Base-by-base conservation (phyloP, 1,140 invertebrate species). In the Limonius californicus region DNA sequence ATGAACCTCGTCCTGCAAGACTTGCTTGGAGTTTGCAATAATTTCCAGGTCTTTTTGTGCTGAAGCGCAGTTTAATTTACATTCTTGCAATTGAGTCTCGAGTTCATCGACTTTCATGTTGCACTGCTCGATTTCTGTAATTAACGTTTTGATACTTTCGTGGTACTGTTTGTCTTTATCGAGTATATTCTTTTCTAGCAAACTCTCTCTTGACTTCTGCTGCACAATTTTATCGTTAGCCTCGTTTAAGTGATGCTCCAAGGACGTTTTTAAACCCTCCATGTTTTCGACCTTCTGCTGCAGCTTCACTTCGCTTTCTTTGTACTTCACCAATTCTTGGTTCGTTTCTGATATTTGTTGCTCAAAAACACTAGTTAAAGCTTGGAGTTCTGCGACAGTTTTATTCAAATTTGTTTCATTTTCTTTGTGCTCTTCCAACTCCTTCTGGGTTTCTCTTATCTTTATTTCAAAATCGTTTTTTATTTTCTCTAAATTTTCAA, bases 301-400 rank as follows among this genome's bases (percentile, higher is more conserved):
- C n/a, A 39, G n/a, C 7, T 2, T 39, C n/a, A 11, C 11, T 39
- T 39, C 35, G n/a, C n/a, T 39, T 39, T 39, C 53, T 19, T 57
- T 53, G 42, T 16, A 60, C 57, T 45, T 53, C 39, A 14, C 14
- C 21, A 54, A 27, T 23, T 64, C 16, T n/a, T 47, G 2, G 47
- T 50, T 12, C 4, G 20, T 32, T 32, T 50, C 43, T 54, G 32
- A 23, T 45, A 43, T 39, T 39, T 39, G 35, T 39, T 39, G 8
- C n/a, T 39, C 35, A 39, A 39, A 39, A 39, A 39, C 35, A 6
- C 35, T 14, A 2, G 35, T 39, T 39, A 39, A 12, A 39, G 35
- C 35, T 6, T 39, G 35, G 2, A 39, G 11, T 53, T 61, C 32
- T 8, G 7, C 14, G 1, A 55, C 19, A 47, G 21, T 21, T 15